Evolutionary conservation across 92 coral and sea anemone species (phyloP).

Genomic region (Zoanthus gigantus): DNA sequence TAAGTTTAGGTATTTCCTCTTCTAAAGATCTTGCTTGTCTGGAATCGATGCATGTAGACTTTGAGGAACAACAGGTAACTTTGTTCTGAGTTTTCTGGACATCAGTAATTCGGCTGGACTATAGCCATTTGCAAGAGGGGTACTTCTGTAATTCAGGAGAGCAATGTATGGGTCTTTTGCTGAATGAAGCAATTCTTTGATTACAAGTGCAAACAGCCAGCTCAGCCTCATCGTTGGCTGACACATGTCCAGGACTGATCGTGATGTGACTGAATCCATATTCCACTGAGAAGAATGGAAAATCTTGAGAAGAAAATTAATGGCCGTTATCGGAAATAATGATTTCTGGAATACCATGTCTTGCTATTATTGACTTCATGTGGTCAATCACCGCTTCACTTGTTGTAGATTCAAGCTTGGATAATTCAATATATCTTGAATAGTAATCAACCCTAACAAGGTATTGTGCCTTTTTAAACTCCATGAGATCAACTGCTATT

Average conservation of each 20-base stretch:
- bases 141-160: constrained; percentile 49
- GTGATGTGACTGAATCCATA: constrained; percentile 40
- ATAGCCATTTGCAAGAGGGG: constrained; percentile 53
- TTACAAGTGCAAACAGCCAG: too few species aligned
- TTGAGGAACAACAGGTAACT: background rate
- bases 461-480: constrained; percentile 40
- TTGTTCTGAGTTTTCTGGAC: background rate
- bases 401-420: background rate
- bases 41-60: constrained; percentile 38
- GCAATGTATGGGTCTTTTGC: background rate
- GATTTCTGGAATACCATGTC: constrained; percentile 60
- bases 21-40: constrained; percentile 7
- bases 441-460: constrained; percentile 46
- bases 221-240: too few species aligned
- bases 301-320: constrained; percentile 47
- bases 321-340: constrained; percentile 59
- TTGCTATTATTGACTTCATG: constrained; percentile 34
- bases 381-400: constrained; percentile 20
- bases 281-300: constrained; percentile 11
- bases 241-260: constrained; percentile 32
- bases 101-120: constrained; percentile 63
- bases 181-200: too few species aligned
- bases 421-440: constrained; percentile 28
- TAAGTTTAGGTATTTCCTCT: background rate
- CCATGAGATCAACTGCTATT: background rate